Conservation (phyloP, 2,888 invertebrate species). For the Tuberolachnus salignus region DNA sequence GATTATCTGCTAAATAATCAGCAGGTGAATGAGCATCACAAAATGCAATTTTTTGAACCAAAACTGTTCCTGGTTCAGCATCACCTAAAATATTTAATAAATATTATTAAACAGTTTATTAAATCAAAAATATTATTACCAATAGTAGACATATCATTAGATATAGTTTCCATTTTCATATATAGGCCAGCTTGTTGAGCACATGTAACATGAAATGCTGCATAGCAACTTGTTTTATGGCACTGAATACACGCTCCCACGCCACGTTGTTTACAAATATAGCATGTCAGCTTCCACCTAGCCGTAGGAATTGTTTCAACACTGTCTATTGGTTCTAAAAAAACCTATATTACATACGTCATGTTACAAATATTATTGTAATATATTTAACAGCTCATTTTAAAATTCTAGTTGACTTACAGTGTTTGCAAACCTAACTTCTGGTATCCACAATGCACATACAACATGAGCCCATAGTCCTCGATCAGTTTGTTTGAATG, state of each 20-base stretch:
- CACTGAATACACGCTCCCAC: constrained; percentile 98
- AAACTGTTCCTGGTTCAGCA: constrained; percentile 68
- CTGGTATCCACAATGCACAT: constrained; percentile 98
- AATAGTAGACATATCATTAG: constrained; percentile 62
- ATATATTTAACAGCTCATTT: not conserved
- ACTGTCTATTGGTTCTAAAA: constrained; percentile 96
- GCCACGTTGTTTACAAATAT: constrained; percentile 91
- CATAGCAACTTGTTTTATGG: constrained; percentile 93
- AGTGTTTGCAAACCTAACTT: constrained; percentile 96
- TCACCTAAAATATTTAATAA: constrained; percentile 32
- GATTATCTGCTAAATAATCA: constrained; percentile 64
- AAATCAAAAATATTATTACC: constrained; percentile 8
- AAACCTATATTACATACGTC: constrained; percentile 64
- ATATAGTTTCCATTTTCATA: constrained; percentile 95
- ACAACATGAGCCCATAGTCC: constrained; percentile 98
- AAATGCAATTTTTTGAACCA: constrained; percentile 93
- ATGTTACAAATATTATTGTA: not conserved
- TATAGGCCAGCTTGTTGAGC: constrained; percentile 94
- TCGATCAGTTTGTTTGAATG: constrained; percentile 97
- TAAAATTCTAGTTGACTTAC: constrained; percentile 64
- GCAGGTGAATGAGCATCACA: constrained; percentile 92
- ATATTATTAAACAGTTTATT: not conserved
- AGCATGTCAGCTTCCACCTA: constrained; percentile 94
- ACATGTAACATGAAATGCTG: constrained; percentile 98
- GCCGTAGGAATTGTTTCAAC: constrained; percentile 95